phyloP scores from a whole-genome alignment of 2,888 invertebrate genomes.

The Drosophila formosana region DNA sequence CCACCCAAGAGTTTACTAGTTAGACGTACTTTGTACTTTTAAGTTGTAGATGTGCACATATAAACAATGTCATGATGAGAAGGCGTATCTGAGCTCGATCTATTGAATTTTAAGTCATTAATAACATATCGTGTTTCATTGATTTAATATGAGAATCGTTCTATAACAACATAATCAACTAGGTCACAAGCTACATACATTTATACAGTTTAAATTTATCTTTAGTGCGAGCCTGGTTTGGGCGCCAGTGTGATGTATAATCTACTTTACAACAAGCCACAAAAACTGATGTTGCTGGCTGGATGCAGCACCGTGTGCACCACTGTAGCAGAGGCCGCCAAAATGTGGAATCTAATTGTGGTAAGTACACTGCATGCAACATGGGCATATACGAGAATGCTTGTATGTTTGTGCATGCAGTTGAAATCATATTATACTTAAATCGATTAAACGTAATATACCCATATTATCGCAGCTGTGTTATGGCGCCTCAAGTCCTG shows the following conservation, averaged over 20 bases:
- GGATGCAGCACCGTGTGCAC: slow-evolving; percentile 99
- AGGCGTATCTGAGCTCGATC: too few relatives aligned
- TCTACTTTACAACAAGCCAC: slow-evolving; percentile 97
- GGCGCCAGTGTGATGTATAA: slow-evolving; percentile 99
- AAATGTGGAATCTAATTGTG: slow-evolving; percentile 99
- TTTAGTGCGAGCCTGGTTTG: slow-evolving; percentile 98
- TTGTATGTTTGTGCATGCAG: too few relatives aligned
- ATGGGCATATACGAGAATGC: background rate
- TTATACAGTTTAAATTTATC: background rate
- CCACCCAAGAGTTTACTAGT: too few relatives aligned
- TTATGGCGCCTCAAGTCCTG: slow-evolving; percentile 99
- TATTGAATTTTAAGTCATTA: too few relatives aligned
- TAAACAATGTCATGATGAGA: too few relatives aligned
- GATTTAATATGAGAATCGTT: slow-evolving; percentile 32
- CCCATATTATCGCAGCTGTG: slow-evolving; percentile 89
- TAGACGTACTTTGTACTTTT: too few relatives aligned
- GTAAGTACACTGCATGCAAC: slow-evolving; percentile 87
- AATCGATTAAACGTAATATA: background rate
- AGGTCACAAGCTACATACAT: background rate
- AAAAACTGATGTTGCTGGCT: slow-evolving; percentile 96
- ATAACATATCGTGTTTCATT: too few relatives aligned
- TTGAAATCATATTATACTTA: background rate
- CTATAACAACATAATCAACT: slow-evolving; percentile 47
- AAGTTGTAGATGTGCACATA: too few relatives aligned
- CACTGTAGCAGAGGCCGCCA: slow-evolving; percentile 99